These are phyloP conservation scores for Cephus runcator DNA, from an alignment of 2,888 invertebrate species.

Conservation along the genomic window DNA sequence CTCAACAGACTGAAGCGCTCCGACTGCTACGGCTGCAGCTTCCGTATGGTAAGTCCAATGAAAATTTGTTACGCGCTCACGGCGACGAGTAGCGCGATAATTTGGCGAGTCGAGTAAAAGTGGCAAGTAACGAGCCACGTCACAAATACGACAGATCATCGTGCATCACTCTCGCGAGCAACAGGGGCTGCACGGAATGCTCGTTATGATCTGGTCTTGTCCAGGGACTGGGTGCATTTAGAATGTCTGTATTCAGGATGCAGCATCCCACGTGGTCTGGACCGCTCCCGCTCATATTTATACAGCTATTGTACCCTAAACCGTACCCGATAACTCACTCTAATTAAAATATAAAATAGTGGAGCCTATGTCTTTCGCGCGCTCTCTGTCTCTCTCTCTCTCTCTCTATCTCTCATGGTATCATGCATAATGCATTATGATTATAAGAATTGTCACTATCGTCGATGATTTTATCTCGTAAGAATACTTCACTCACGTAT, in stretches of 20 bases:
- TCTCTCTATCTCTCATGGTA: background rate
- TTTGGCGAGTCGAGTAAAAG: conserved; percentile 41
- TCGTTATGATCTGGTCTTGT: conserved; percentile 51
- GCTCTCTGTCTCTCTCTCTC: background rate
- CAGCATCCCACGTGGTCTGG: conserved; percentile 47
- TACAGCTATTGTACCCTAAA: conserved; percentile 57
- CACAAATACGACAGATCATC: conserved; percentile 44
- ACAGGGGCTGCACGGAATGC: conserved; percentile 48
- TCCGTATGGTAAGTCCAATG: background rate
- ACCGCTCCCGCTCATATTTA: conserved; percentile 51
- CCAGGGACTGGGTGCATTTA: conserved; percentile 30
- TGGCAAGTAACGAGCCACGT: conserved; percentile 51
- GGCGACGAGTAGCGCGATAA: conserved; percentile 24
- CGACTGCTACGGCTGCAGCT: background rate
- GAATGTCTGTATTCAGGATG: background rate
- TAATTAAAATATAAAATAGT: conserved; percentile 44
- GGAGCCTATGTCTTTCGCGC: background rate
- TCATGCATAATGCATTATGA: conserved; percentile 1
- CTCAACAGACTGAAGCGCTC: background rate
- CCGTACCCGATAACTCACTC: conserved; percentile 54
- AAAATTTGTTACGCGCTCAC: background rate
- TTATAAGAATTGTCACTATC: background rate
- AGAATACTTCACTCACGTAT: background rate
- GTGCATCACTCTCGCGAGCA: conserved; percentile 46
- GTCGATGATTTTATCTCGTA: background rate